Base-by-base conservation (phyloP, 1,140 invertebrate species). In the Bombus superbus region DNA sequence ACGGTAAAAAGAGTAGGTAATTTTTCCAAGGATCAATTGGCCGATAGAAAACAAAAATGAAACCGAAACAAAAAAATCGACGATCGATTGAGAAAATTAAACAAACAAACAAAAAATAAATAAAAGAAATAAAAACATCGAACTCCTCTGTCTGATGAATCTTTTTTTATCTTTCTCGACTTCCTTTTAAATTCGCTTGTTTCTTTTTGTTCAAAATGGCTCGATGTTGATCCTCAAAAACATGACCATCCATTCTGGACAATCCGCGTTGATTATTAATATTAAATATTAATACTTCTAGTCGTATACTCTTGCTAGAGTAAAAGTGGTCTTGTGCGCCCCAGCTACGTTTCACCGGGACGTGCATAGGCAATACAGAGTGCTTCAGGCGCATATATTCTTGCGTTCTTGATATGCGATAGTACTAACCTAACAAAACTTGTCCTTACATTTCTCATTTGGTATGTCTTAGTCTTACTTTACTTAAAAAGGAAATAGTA, bases 281-380 rank as follows among this genome's bases (percentile, higher is more conserved):
- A 92, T 94, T 94, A 94, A 93, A 94, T 94, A 94, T 94, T 95
- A 95, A 95, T 95, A 95, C 94, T 95, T 95, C 94, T 95, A 95
- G 94, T 95, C 94, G 94, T 95, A 95, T 95, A 95, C 94, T 93
- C 94, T 93, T 92, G 90, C 89, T 94, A 95, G 94, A 95, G 94
- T 95, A 95, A 94, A 94, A 94, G 91, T 94, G 94, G 92, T 94
- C 94, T 94, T 92, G 91, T 93, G 91, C 90, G 88, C 91, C 90
- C 90, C 91, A 86, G 90, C 83, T 90, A 83, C 82, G 76, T 88
- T 84, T 83, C 83, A 86, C 86, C 89, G 90, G 89, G 89, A 93
- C 92, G 90, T 93, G 91, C 86, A 92, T 94, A 94, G 93, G 93
- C 93, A 94, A 94, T 94, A 94, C 92, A 94, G 90, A 93, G 93